Conservation (phyloP, 2,888 invertebrate genomes). For the Bombylius discolor region DNA sequence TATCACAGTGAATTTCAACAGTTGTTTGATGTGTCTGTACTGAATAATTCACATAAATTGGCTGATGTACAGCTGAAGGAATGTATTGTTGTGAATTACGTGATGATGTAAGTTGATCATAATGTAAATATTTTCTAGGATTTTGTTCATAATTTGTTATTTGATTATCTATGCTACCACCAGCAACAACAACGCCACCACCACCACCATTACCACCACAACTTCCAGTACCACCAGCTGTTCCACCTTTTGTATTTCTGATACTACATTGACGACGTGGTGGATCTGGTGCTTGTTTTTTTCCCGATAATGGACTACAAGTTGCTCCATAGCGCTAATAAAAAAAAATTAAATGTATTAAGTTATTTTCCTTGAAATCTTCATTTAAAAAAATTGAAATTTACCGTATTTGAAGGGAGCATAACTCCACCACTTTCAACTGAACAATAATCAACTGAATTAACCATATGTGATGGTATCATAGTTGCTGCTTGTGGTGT, state of each 20-base stretch:
- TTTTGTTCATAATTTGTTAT: neutral
- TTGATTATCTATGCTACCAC: neutral
- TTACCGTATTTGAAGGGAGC: slow-evolving; percentile 5
- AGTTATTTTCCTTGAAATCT: too few relatives aligned
- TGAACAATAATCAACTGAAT: slow-evolving; percentile 23
- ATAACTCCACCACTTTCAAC: neutral
- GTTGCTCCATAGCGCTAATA: slow-evolving; percentile 43
- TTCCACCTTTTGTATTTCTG: slow-evolving; percentile 29
- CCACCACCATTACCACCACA: neutral
- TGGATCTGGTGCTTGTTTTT: slow-evolving; percentile 70
- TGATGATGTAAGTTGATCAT: slow-evolving; percentile 4
- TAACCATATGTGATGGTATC: neutral
- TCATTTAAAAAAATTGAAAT: too few relatives aligned
- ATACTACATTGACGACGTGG: slow-evolving; percentile 56
- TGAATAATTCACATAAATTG: slow-evolving; percentile 36
- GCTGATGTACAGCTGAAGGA: slow-evolving; percentile 25
- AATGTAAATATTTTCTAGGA: slow-evolving; percentile 10
- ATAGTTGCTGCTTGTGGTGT: neutral
- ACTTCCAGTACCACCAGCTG: neutral
- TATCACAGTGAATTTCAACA: slow-evolving; percentile 44
- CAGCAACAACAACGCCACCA: slow-evolving; percentile 8
- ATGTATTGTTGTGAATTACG: slow-evolving; percentile 23
- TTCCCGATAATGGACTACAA: slow-evolving; percentile 58
- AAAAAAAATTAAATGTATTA: neutral
- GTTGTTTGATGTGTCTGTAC: slow-evolving; percentile 43